Conservation (phyloP, 2,888 invertebrate species). For the Ormyrus thymus region DNA sequence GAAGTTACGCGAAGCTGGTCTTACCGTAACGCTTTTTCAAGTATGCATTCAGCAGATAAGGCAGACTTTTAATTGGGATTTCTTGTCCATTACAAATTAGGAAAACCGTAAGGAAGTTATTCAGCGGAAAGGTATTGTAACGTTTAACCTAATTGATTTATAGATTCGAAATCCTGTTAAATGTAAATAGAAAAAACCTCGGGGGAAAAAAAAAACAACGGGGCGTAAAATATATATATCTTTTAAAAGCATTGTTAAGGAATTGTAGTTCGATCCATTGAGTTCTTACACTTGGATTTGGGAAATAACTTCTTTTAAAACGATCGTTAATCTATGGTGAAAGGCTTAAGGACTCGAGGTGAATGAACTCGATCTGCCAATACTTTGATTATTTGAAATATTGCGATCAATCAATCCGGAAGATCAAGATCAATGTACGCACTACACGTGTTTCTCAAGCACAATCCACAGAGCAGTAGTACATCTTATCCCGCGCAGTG, state of each 20-base stretch:
- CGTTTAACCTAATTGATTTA: not conserved
- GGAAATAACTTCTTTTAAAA: no score
- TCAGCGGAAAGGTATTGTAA: not conserved
- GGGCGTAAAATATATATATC: no score
- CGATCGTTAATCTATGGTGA: no score
- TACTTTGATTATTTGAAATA: slow-evolving; percentile 25
- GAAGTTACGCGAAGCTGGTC: slow-evolving; percentile 1
- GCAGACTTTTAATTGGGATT: slow-evolving; percentile 20
- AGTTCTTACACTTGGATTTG: no score
- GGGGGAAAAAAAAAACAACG: no score
- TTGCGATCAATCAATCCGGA: slow-evolving; percentile 10
- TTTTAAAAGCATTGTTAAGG: no score
- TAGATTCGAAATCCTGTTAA: not conserved
- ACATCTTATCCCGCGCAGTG: no score
- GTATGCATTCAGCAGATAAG: not conserved
- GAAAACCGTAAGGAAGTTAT: not conserved
- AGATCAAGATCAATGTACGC: slow-evolving; percentile 22
- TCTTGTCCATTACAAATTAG: not conserved
- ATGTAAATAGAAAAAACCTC: not conserved
- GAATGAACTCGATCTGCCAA: not conserved
- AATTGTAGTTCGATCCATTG: no score
- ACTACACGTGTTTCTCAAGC: not conserved
- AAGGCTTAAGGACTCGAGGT: not conserved
- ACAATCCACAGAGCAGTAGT: no score
- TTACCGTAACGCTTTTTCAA: not conserved